phyloP scores from a whole-genome alignment of 2,888 invertebrate species.

The Troides helena region DNA sequence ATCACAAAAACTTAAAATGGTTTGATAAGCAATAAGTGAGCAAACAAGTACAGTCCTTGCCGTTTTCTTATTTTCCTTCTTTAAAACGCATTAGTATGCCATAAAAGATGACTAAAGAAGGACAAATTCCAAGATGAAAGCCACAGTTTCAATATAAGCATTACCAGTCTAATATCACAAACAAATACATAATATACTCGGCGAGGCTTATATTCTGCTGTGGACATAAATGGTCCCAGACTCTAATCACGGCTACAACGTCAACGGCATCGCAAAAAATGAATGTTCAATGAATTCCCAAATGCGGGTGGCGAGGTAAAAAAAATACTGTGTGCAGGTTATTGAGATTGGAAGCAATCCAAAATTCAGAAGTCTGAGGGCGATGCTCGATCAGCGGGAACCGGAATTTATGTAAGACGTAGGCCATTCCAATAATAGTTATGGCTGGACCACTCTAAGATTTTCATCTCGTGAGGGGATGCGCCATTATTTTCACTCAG shows the following conservation, averaged over 20 bases:
- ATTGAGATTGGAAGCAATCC: conserved; percentile 27
- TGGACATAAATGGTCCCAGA: too few species aligned
- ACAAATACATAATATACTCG: too few species aligned
- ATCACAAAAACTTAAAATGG: too few species aligned
- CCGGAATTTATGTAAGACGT: conserved; percentile 22
- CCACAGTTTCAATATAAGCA: too few species aligned
- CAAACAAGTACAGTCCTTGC: too few species aligned
- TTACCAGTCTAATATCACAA: too few species aligned
- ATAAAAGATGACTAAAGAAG: too few species aligned
- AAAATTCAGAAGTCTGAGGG: conserved; percentile 13
- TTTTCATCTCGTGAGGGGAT: background rate
- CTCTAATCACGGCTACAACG: background rate
- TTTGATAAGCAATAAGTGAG: too few species aligned
- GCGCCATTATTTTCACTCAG: background rate
- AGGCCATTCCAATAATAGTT: conserved; percentile 15
- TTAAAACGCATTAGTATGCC: too few species aligned
- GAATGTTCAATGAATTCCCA: conserved; percentile 1
- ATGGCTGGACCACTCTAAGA: conserved; percentile 1
- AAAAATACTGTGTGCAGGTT: conserved; percentile 15
- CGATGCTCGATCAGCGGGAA: conserved; percentile 20
- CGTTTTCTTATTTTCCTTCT: too few species aligned
- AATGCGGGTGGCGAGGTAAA: conserved; percentile 3
- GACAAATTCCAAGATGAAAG: too few species aligned
- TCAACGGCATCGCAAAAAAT: background rate
- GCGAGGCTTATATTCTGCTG: too few species aligned